Evolutionary conservation across 2,797 vertebrate species (phyloP).

Genomic region (Nyctibius grandis): DNA sequence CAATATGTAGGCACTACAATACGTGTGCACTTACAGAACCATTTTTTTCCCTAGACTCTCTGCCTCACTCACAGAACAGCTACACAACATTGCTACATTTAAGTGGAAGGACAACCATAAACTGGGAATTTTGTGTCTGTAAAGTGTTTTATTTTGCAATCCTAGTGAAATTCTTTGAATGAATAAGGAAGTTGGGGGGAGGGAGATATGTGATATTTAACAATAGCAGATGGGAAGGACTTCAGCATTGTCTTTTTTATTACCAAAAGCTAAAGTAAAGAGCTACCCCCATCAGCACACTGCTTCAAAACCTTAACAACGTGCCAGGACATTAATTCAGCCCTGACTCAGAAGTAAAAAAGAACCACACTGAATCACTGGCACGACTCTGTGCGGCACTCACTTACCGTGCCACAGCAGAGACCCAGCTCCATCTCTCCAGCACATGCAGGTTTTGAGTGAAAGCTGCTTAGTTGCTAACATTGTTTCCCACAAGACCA

Average conservation of each 20-base stretch:
- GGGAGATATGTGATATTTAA: not conserved
- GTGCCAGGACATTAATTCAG: not conserved
- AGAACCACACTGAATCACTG: not conserved
- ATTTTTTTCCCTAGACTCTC: not conserved
- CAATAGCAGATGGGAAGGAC: not conserved
- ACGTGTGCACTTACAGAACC: not conserved
- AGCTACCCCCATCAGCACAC: not conserved
- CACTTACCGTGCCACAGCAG: rapidly evolving
- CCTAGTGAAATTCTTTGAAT: not conserved
- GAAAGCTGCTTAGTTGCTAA: not conserved
- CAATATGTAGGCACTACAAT: not conserved
- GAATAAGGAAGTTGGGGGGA: not conserved
- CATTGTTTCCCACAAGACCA: not conserved
- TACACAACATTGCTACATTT: not conserved
- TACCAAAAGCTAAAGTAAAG: not conserved
- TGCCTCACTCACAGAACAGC: not conserved
- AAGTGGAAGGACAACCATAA: not conserved
- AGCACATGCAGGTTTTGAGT: not conserved
- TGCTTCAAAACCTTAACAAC: not conserved
- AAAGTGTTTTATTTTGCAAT: not conserved
- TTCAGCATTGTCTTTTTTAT: not conserved
- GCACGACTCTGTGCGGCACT: not conserved
- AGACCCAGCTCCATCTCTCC: not conserved
- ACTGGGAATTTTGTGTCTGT: not conserved
- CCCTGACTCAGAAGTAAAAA: slow-evolving; percentile 31